phyloP scores from a whole-genome alignment of 2,113 vertebrate species.

The Apteryx owenii region DNA sequence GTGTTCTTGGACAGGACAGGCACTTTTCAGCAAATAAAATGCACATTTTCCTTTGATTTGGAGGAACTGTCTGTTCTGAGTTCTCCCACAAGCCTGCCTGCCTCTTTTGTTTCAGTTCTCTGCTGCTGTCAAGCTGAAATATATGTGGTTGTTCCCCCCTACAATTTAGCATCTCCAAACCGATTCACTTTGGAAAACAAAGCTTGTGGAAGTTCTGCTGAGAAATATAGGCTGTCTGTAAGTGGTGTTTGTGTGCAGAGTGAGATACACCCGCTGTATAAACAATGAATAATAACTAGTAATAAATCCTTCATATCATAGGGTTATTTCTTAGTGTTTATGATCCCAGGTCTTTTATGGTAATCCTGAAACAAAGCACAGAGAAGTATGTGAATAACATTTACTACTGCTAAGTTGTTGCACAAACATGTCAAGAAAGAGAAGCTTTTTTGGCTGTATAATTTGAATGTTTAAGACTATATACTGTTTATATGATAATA shows the following conservation, averaged over 20 bases:
- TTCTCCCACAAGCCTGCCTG: background rate
- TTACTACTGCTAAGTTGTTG: constrained; percentile 4
- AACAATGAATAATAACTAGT: constrained; percentile 51
- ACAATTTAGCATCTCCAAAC: background rate
- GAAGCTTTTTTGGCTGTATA: background rate
- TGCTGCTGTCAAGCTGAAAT: background rate
- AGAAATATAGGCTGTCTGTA: constrained; percentile 17
- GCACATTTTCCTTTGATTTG: background rate
- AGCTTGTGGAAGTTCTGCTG: constrained; percentile 9
- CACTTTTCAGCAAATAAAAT: background rate
- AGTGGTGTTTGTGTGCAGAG: constrained; percentile 34
- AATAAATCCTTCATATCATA: constrained; percentile 46
- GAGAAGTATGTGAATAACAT: constrained; percentile 29
- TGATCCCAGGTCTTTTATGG: constrained; percentile 19
- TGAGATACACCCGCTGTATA: background rate
- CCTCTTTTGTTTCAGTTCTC: background rate
- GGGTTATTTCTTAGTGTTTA: constrained; percentile 17
- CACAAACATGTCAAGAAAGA: constrained; percentile 21
- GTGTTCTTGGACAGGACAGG: background rate
- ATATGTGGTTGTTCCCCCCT: background rate
- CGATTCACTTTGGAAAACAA: constrained; percentile 16
- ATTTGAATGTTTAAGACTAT: background rate
- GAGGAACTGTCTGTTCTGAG: background rate
- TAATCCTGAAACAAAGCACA: constrained; percentile 44
- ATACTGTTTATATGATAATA: background rate